phyloP scores from a whole-genome alignment of 2,888 invertebrate species.

The Matsumyia berberina region DNA sequence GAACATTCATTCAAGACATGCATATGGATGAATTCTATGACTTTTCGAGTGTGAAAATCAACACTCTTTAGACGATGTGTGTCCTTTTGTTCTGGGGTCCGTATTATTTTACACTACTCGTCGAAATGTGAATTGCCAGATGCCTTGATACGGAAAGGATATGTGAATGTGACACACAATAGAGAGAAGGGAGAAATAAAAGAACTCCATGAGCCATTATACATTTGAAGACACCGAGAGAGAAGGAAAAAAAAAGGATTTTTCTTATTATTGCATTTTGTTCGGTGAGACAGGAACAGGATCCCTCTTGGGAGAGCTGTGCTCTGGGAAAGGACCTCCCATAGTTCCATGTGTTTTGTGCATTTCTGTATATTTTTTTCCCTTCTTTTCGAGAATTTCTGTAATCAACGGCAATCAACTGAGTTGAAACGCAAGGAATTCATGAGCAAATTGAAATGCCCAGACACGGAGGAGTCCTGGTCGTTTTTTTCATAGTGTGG shows the following conservation, averaged over 20 bases:
- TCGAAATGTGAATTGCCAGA: conserved; percentile 59
- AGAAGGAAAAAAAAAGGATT: neutral
- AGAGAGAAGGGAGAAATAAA: conserved; percentile 19
- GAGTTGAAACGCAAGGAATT: conserved; percentile 56
- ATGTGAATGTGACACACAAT: conserved; percentile 29
- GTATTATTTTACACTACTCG: conserved; percentile 59
- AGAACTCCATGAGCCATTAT: conserved; percentile 43
- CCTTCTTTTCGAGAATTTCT: conserved; percentile 20
- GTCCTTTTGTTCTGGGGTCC: conserved; percentile 28
- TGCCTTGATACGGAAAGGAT: conserved; percentile 53
- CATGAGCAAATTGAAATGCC: conserved; percentile 66
- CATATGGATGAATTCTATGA: conserved; percentile 3
- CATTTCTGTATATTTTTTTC: conserved; percentile 33
- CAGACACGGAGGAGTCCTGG: conserved; percentile 40
- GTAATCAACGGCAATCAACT: conserved; percentile 61
- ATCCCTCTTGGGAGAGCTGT: too few relatives aligned
- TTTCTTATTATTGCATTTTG: conserved; percentile 10
- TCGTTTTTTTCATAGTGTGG: conserved; percentile 23
- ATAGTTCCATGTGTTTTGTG: conserved; percentile 37
- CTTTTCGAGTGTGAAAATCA: conserved; percentile 9
- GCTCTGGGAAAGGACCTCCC: conserved; percentile 28
- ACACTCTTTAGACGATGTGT: neutral
- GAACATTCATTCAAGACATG: neutral
- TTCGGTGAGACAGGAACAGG: neutral
- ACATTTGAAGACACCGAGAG: conserved; percentile 31